phyloP scores from a whole-genome alignment of 37 sponge, comb jelly and placozoan genomes.

The Chondrosia reniformis region DNA sequence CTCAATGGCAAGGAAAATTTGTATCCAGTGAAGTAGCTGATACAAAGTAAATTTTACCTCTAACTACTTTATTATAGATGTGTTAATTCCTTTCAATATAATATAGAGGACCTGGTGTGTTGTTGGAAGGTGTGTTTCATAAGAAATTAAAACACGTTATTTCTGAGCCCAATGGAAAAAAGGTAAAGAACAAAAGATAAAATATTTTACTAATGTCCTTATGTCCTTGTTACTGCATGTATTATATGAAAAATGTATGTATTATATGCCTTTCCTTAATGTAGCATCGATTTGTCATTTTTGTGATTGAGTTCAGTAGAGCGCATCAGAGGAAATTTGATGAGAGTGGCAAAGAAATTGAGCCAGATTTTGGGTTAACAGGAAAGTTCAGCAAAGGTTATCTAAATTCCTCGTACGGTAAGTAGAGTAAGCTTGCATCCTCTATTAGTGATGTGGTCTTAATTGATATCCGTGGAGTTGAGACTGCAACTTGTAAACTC shows the following conservation, averaged over 20 bases:
- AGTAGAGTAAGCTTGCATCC: too few species aligned
- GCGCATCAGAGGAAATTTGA: conserved; percentile 65
- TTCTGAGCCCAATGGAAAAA: conserved; percentile 38
- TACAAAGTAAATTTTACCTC: conserved; percentile 24
- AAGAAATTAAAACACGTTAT: conserved; percentile 47
- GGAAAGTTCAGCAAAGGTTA: conserved; percentile 60
- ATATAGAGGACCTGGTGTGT: conserved; percentile 55
- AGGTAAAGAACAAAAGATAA: too few species aligned
- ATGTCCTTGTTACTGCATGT: not conserved
- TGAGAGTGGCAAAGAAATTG: conserved; percentile 53
- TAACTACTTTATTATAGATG: not conserved
- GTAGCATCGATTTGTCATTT: conserved; percentile 51
- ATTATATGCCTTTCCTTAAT: not conserved
- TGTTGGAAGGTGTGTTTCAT: conserved; percentile 67
- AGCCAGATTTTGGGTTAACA: conserved; percentile 72
- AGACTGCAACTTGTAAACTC: too few species aligned
- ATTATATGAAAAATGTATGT: too few species aligned
- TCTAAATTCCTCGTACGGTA: conserved; percentile 76
- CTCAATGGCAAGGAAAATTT: conserved; percentile 44
- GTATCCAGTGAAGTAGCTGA: not conserved
- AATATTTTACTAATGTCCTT: too few species aligned
- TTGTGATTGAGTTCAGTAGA: conserved; percentile 53
- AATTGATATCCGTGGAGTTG: too few species aligned
- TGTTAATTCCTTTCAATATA: not conserved
- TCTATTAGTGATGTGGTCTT: too few species aligned